Evolutionary conservation across 2,888 invertebrate species (phyloP), one percentile per base, ranked within the genome.

Genomic region (Pediacus dermestoides): DNA sequence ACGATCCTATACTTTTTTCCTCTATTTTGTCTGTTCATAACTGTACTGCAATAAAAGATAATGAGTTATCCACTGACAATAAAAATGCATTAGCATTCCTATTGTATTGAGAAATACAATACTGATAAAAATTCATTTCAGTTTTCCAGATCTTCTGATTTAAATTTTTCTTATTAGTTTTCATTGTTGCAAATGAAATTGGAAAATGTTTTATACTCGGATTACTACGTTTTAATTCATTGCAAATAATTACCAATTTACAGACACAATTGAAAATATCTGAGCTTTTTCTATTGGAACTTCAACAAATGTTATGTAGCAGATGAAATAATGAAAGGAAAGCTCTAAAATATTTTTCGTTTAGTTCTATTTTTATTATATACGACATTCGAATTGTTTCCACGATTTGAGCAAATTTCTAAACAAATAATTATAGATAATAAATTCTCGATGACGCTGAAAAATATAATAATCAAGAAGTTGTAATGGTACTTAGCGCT

Each of bases 71-170:
- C 31, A 31, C 38, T 39, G 45, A 48, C 45, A 48, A 48, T 48
- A 39, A 39, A 45, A 48, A 40, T 45, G 42, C 44, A 48, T 44
- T 44, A 44, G 44, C 43, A 45, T 37, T 32, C 16, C 42, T 26
- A 43, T 48, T 48, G 42, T 23, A 37, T 18, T 28, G 37, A 33
- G 38, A 44, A 47, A 48, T 36, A 48, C 42, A 46, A 46, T 46
- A 42, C 40, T 46, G 44, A 48, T 48, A 43, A 43, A 44, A 48
- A 45, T 45, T 44, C 44, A 44, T 44, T 48, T 40, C 38, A 40
- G 43, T 43, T 42, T 39, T 42, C 39, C 34, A 34, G 27, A 31
- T 27, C 34, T 37, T 33, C 25, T 23, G 23, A 23, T 23, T 23
- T 23, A n/a, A 23, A 23, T 23, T 23, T 7, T 23, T 23, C 8